phyloP scores from a whole-genome alignment of 2,113 vertebrate genomes.

The Pollachius pollachius region DNA sequence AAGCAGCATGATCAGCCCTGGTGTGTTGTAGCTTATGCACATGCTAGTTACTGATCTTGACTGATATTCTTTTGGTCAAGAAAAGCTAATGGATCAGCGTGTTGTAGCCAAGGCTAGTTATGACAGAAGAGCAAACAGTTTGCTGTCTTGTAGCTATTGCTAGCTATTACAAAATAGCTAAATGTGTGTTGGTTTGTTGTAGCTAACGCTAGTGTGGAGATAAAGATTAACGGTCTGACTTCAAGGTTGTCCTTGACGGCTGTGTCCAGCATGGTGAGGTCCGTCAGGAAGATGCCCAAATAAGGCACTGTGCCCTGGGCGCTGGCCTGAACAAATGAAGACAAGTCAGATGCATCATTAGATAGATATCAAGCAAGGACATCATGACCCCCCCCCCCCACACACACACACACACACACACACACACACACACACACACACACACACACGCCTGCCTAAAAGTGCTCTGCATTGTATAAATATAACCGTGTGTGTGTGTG shows the following conservation, averaged over 20 bases:
- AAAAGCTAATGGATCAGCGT: background rate
- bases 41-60: background rate
- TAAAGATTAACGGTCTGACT: conserved; percentile 59
- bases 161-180: too few species aligned
- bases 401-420: background rate
- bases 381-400: background rate
- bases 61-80: too few species aligned
- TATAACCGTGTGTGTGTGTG: background rate
- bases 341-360: background rate
- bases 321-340: conserved; percentile 46
- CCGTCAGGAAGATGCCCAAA: conserved; percentile 88
- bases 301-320: conserved; percentile 83
- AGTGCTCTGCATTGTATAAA: too few species aligned
- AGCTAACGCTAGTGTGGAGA: conserved; percentile 2
- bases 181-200: too few species aligned
- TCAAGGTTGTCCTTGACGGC: conserved; percentile 85
- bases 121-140: too few species aligned
- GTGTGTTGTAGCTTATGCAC: conserved; percentile 4
- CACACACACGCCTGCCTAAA: too few species aligned
- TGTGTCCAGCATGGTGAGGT: conserved; percentile 88
- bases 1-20: background rate
- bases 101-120: background rate
- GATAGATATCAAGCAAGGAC: background rate
- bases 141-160: too few species aligned
- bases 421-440: too few species aligned